Evolutionary conservation across 2,888 invertebrate species (phyloP), one percentile per base, ranked within the genome.

Genomic region (Desoria tigrina): DNA sequence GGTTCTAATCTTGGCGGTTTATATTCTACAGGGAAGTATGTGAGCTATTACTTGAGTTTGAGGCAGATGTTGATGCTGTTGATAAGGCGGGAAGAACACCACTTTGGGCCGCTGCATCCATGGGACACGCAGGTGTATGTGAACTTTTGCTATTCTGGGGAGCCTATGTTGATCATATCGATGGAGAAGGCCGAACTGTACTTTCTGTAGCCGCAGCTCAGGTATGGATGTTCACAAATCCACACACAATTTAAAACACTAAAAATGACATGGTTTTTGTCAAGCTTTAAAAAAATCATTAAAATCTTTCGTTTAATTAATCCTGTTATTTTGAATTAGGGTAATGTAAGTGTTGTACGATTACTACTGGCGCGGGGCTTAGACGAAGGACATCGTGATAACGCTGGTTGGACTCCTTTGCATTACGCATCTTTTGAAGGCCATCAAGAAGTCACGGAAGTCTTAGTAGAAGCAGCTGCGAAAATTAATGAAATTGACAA

Each of bases 391-490:
- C 84, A 84, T 74, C 76, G 83, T 14, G 97, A 97, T 42, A 69
- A 67, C 49, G 72, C 74, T 24, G 75, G 97, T 0, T 97, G 96
- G 97, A 96, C 97, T 0, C 95, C 98, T 0, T 80, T 98, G 61
- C 96, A 97, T 79, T 96, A 97, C 79, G 90, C 96, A 0, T 92
- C 96, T 16, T 96, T 95, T 79, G 94, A 97, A 83, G 90, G 94
- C 14, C 94, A 94, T 79, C 82, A 86, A 59, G 90, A 90, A 78
- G 92, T 93, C 0, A 88, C 90, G 77, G 89, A 90, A 76, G 88
- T 89, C 0, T 81, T 92, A 1, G 81, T 94, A 0, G 93, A 94
- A 78, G 91, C 92, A 0, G 94, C 94, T 1, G 93, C 92, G 0
- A 87, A 90, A 78, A 87, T 92, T 11, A 92, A 92, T 78, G 92